Percentiles rank a stretch among this genome's conserved stretches.
Evolutionary conservation across 2,113 vertebrate genomes (phyloP).

Genomic region (Phodopus roborovskii): DNA sequence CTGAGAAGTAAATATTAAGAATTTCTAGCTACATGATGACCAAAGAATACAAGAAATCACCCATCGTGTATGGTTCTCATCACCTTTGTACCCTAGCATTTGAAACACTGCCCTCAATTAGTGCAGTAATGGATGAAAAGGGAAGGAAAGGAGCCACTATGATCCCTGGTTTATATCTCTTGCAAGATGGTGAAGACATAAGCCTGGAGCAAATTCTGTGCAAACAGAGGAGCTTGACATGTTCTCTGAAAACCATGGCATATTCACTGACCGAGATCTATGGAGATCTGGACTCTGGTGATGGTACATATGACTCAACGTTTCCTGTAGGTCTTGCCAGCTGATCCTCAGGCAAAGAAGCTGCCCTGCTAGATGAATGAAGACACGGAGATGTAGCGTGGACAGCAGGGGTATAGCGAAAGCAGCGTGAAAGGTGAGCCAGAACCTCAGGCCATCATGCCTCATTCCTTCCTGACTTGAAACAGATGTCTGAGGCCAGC

Average conservation of each 20-base stretch:
- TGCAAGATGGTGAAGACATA: constrained; percentile 58
- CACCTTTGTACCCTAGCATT: neutral
- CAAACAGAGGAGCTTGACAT: neutral
- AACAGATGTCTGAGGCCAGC: neutral
- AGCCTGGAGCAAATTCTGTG: constrained; percentile 55
- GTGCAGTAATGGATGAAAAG: constrained; percentile 60
- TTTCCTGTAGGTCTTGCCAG: constrained; percentile 64
- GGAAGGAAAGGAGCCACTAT: constrained; percentile 14
- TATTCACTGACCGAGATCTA: constrained; percentile 31
- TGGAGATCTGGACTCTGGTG: neutral
- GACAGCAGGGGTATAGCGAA: neutral
- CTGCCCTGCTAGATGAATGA: constrained; percentile 35
- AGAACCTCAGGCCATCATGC: neutral
- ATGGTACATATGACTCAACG: constrained; percentile 55
- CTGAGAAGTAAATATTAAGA: neutral
- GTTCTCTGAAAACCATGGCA: constrained; percentile 52
- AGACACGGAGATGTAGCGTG: neutral
- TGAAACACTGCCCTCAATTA: constrained; percentile 62
- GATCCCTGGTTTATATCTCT: constrained; percentile 62
- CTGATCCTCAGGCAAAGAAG: constrained; percentile 45
- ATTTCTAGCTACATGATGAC: neutral
- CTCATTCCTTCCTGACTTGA: neutral
- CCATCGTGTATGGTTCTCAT: neutral
- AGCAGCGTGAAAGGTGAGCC: neutral
- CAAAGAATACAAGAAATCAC: neutral